Percentiles rank a stretch among this genome's conserved stretches.
These are phyloP conservation scores for Euzetes globulus DNA, from an alignment of 2,888 invertebrate species.

Conservation along the genomic window DNA sequence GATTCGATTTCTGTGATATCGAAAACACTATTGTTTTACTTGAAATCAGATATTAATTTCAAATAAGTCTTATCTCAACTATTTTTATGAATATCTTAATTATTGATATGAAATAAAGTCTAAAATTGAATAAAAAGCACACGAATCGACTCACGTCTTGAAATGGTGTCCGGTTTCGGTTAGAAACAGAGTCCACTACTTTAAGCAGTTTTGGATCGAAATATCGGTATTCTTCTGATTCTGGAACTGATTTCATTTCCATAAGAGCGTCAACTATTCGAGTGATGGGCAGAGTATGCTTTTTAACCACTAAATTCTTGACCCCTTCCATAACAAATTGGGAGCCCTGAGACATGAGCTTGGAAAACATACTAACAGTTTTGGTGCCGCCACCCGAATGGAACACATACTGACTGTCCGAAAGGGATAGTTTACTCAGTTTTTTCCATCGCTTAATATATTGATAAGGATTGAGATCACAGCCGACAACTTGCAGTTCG, in stretches of 20 bases:
- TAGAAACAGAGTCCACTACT: conserved; percentile 45
- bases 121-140: background rate
- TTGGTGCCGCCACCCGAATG: conserved; percentile 70
- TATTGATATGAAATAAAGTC: background rate
- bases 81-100: background rate
- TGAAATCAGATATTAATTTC: background rate
- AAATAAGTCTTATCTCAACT: background rate
- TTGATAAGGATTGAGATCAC: conserved; percentile 73
- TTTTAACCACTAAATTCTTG: conserved; percentile 95
- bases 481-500: conserved; percentile 69
- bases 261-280: conserved; percentile 82
- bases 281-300: conserved; percentile 86
- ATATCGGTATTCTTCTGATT: conserved; percentile 80
- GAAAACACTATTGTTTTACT: background rate
- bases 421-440: conserved; percentile 8
- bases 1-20: conserved; percentile 40
- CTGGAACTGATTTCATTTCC: conserved; percentile 66
- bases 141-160: conserved; percentile 40
- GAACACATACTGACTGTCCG: conserved; percentile 25
- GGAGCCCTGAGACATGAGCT: conserved; percentile 90
- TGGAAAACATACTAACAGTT: conserved; percentile 97
- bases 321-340: conserved; percentile 99
- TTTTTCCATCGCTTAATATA: conserved; percentile 83
- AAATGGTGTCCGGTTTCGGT: conserved; percentile 55
- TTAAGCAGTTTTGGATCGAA: conserved; percentile 91